Base-by-base conservation (phyloP, 1,140 invertebrate species). In the Megalopta genalis region DNA sequence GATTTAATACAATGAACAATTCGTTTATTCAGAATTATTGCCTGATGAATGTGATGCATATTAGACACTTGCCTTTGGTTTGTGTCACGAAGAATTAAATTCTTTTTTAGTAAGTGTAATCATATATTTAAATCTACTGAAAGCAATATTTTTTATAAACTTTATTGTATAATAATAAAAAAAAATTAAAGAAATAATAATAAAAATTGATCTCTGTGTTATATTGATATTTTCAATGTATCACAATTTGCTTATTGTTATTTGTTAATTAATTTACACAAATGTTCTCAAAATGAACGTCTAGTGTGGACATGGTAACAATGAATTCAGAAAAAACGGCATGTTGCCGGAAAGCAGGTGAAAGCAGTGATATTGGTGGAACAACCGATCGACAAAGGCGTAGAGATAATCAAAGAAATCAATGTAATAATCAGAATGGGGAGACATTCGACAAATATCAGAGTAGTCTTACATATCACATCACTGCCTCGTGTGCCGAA, bases 321-420 rank as follows among this genome's bases (percentile, higher is more conserved):
- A 92, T 92, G 91, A 92, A 90, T 88, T 90, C 91, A 86, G 91
- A 92, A 90, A 91, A 91, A 82, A 90, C 90, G 88, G 90, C 88
- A 85, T 91, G 87, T 83, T 89, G 91, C 84, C 91, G 88, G 87
- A 89, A 91, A 78, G 87, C 85, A 85, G 85, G 84, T 77, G 89
- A 87, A 64, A 90, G 88, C 42, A 88, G 86, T 75, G 85, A 86
- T 66, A 90, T 88, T 70, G 84, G 78, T 69, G 86, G 68, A 66
- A 77, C 83, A 64, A 76, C 81, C n/a, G 88, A 87, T 80, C 83
- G 85, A 77, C 70, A 66, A 46, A 80, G 75, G 18, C 81, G 75
- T 72, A 83, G 87, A 63, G 82, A 86, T 59, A 82, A 66, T 78
- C 79, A 70, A 57, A 66, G 64, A 59, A 81, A 67, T 39, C 65